Evolutionary conservation across 2,113 vertebrate genomes (phyloP).

Genomic region (Ctenomys sociabilis): DNA sequence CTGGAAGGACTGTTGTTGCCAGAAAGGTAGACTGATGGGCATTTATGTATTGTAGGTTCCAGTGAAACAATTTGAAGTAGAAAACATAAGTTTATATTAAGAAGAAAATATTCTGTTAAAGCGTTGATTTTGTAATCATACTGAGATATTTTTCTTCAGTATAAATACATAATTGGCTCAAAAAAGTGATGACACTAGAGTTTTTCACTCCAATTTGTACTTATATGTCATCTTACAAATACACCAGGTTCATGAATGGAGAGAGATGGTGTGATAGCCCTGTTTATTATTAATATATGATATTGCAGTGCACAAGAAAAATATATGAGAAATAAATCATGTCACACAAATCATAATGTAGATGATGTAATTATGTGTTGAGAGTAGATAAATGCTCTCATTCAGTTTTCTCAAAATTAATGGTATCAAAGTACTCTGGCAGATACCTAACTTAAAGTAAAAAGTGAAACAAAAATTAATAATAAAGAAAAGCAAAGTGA

Average conservation of each 20-base stretch:
- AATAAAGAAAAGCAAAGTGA: neutral
- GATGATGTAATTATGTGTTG: neutral
- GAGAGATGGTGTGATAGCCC: neutral
- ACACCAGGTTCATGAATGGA: neutral
- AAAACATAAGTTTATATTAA: neutral
- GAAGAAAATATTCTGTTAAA: neutral
- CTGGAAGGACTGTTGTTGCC: neutral
- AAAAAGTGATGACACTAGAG: neutral
- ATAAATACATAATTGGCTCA: neutral
- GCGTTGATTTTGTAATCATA: neutral
- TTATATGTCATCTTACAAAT: neutral
- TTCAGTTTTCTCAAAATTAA: conserved; percentile 36
- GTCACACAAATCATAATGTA: neutral
- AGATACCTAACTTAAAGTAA: neutral
- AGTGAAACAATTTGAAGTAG: neutral
- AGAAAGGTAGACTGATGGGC: neutral
- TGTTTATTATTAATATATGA: conserved; percentile 1
- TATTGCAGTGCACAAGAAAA: neutral
- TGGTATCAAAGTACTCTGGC: neutral
- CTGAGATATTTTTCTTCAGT: neutral
- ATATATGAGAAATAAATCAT: conserved; percentile 10
- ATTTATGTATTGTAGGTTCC: neutral
- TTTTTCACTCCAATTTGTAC: neutral
- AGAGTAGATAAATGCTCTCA: neutral
- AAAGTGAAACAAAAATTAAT: neutral